A percentile compares a stretch with the other conserved stretches of the same genome.
Conservation (phyloP, 2,113 vertebrate species). For the Neolamprologus tretocephalus region DNA sequence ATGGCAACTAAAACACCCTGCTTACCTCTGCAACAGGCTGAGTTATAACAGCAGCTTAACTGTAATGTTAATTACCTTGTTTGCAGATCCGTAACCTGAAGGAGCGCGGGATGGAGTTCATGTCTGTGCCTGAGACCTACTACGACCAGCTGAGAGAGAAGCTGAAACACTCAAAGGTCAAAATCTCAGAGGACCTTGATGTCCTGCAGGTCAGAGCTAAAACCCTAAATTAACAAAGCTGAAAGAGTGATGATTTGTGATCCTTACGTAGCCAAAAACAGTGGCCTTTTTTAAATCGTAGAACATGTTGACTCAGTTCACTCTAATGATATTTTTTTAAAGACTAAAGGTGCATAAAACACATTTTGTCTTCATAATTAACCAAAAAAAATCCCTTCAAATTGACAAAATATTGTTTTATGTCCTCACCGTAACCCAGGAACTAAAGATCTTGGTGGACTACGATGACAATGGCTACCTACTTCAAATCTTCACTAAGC, state of each 20-base stretch:
- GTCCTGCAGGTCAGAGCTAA: slow-evolving; percentile 74
- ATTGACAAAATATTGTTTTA: background rate
- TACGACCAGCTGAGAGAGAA: slow-evolving; percentile 81
- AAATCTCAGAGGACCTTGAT: slow-evolving; percentile 80
- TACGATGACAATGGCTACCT: slow-evolving; percentile 92
- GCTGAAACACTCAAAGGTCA: slow-evolving; percentile 81
- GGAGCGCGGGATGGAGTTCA: slow-evolving; percentile 86
- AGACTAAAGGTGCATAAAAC: background rate
- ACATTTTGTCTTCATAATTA: background rate
- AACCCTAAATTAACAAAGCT: background rate
- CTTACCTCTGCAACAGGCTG: background rate
- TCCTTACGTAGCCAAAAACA: background rate
- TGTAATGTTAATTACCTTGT: background rate
- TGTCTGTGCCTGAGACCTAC: slow-evolving; percentile 83
- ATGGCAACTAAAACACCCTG: slow-evolving; percentile 19
- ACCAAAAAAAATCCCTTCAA: background rate
- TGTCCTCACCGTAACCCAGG: slow-evolving; percentile 58
- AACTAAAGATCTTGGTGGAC: slow-evolving; percentile 91
- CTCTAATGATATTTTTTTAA: background rate
- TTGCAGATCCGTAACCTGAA: slow-evolving; percentile 83
- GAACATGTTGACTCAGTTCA: background rate
- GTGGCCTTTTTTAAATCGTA: background rate
- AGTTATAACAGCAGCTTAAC: background rate
- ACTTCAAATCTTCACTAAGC: slow-evolving; percentile 97
- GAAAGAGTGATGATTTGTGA: background rate